phyloP scores from a whole-genome alignment of 92 coral and sea anemone genomes.

The Diadumene lineata region DNA sequence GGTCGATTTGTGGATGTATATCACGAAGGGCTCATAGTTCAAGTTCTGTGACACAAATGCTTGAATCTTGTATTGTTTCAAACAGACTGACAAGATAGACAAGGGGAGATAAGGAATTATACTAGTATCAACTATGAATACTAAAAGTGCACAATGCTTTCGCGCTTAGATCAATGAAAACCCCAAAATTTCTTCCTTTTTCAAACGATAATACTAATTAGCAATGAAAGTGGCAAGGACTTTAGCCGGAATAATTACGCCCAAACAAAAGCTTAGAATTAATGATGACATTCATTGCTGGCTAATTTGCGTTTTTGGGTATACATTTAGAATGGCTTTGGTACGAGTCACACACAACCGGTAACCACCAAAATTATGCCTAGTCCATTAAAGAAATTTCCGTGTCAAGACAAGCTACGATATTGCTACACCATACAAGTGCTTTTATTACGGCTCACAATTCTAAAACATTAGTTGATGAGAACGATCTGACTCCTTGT shows the following conservation, averaged over 20 bases:
- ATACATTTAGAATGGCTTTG: conserved; percentile 54
- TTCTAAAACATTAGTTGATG: conserved; percentile 44
- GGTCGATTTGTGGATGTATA: conserved; percentile 29
- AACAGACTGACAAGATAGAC: conserved; percentile 39
- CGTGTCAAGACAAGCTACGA: conserved; percentile 44
- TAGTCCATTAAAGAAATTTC: conserved; percentile 55
- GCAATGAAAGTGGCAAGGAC: conserved; percentile 42
- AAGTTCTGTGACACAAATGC: conserved; percentile 39
- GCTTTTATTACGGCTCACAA: conserved; percentile 38
- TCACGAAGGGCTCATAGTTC: conserved; percentile 24
- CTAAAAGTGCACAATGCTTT: conserved; percentile 12
- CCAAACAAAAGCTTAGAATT: conserved; percentile 61
- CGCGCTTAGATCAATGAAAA: conserved; percentile 21
- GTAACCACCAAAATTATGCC: conserved; percentile 46
- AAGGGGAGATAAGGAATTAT: conserved; percentile 43
- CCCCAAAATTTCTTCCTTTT: conserved; percentile 21
- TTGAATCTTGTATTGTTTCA: conserved; percentile 39
- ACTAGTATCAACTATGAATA: conserved; percentile 14
- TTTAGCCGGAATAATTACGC: conserved; percentile 50
- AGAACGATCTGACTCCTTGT: conserved; percentile 34
- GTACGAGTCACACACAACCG: conserved; percentile 41
- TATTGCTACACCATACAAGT: conserved; percentile 35
- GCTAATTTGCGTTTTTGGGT: conserved; percentile 78
- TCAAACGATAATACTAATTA: conserved; percentile 49
- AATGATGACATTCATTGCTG: conserved; percentile 64